These are phyloP conservation scores for Trichogramma dendrolimi DNA, from an alignment of 2,888 invertebrate genomes.

Conservation along the genomic window DNA sequence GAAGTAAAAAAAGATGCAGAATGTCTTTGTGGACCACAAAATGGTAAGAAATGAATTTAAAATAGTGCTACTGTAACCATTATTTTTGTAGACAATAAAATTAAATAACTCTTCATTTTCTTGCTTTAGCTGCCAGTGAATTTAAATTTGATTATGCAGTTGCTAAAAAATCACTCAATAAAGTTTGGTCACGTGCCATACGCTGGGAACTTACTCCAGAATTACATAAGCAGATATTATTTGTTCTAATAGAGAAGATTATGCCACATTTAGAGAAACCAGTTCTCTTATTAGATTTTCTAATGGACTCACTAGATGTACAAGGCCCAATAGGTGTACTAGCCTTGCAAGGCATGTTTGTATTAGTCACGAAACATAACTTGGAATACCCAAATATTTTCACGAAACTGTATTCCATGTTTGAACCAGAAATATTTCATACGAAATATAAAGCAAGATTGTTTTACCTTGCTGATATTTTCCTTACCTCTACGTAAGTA, in stretches of 20 bases:
- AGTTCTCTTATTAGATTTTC: slow-evolving; percentile 81
- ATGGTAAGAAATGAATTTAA: slow-evolving; percentile 32
- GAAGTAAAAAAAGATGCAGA: slow-evolving; percentile 35
- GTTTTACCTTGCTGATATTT: slow-evolving; percentile 83
- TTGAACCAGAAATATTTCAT: slow-evolving; percentile 85
- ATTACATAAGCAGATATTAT: slow-evolving; percentile 71
- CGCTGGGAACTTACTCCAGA: slow-evolving; percentile 67
- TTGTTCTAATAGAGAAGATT: slow-evolving; percentile 77
- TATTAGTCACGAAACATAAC: slow-evolving; percentile 85
- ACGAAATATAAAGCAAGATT: slow-evolving; percentile 85
- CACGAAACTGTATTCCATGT: slow-evolving; percentile 89
- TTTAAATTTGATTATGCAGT: slow-evolving; percentile 61
- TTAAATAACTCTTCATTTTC: not conserved
- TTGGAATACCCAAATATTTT: slow-evolving; percentile 95
- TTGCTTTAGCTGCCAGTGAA: slow-evolving; percentile 37
- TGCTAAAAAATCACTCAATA: slow-evolving; percentile 62
- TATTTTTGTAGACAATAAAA: not conserved
- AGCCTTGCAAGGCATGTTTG: slow-evolving; percentile 86
- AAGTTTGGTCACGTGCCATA: slow-evolving; percentile 74
- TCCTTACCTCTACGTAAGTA: slow-evolving; percentile 85
- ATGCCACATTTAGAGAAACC: slow-evolving; percentile 78
- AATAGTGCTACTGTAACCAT: not conserved
- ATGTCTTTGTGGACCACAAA: slow-evolving; percentile 41
- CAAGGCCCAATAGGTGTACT: slow-evolving; percentile 85
- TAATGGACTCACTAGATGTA: slow-evolving; percentile 82